Conservation (phyloP, 1,140 invertebrate genomes). For the Trichonephila clavipes region DNA sequence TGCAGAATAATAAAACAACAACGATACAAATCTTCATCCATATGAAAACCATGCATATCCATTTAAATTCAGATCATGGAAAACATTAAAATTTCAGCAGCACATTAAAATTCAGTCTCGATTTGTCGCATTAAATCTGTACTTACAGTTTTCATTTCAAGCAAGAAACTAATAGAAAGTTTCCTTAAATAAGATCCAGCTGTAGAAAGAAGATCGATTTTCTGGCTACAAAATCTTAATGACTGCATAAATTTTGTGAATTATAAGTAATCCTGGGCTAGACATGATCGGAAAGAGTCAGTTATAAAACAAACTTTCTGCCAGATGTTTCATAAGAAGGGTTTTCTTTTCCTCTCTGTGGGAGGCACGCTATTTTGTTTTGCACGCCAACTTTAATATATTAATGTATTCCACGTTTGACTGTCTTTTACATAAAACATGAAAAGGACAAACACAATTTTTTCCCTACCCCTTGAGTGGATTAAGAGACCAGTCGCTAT, state of each 20-base stretch:
- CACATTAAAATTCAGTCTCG: constrained; percentile 30
- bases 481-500: constrained; percentile 38
- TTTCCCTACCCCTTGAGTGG: constrained; percentile 34
- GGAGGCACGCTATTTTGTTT: constrained; percentile 37
- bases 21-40: constrained; percentile 5
- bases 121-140: constrained; percentile 6
- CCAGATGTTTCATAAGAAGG: constrained; percentile 26
- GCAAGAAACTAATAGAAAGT: background rate
- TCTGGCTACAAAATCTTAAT: constrained; percentile 7
- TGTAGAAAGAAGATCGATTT: constrained; percentile 10
- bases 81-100: constrained; percentile 25
- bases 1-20: background rate
- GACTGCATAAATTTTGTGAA: constrained; percentile 19
- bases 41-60: background rate
- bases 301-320: constrained; percentile 48
- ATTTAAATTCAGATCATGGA: constrained; percentile 31
- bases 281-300: constrained; percentile 24
- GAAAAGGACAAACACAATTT: constrained; percentile 58
- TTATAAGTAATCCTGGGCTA: constrained; percentile 28
- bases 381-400: constrained; percentile 59
- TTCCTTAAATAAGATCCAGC: background rate
- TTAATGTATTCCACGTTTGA: constrained; percentile 70
- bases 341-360: constrained; percentile 1
- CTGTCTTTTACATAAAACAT: constrained; percentile 72
- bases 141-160: background rate